Conservation (phyloP, 2,113 vertebrate genomes). For the Brachypodius melanocephalos region DNA sequence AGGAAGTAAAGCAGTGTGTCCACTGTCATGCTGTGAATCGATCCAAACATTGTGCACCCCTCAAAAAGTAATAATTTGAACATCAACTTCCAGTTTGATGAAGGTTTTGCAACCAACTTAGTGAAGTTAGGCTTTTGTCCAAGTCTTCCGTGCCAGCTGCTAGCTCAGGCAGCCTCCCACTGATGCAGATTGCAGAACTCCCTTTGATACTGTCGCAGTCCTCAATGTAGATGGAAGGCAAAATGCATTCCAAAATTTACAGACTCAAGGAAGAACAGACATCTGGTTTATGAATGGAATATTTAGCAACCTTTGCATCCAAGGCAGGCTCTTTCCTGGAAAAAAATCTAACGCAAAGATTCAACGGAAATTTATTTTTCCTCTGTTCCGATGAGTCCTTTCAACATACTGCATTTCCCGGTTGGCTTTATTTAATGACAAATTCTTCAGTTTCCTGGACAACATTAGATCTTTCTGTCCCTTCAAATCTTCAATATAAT, state of each 20-base stretch:
- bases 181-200: slow-evolving; percentile 34
- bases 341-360: not conserved
- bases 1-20: not conserved
- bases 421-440: slow-evolving; percentile 26
- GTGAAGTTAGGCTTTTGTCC: slow-evolving; percentile 28
- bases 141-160: not conserved
- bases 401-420: not conserved
- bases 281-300: slow-evolving; percentile 29
- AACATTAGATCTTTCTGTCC: not conserved
- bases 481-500: not conserved
- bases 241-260: slow-evolving; percentile 18
- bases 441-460: slow-evolving; percentile 49
- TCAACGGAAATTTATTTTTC: not conserved
- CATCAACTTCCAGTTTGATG: not conserved
- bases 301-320: slow-evolving; percentile 20
- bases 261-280: slow-evolving; percentile 9
- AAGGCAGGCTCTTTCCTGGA: not conserved
- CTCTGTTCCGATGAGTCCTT: not conserved
- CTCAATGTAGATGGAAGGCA: not conserved
- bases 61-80: not conserved
- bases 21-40: not conserved
- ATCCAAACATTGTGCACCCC: not conserved
- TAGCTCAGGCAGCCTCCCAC: slow-evolving; percentile 36
- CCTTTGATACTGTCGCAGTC: not conserved
- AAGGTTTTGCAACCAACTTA: not conserved